Evolutionary conservation across 1,140 invertebrate genomes (phyloP).

Genomic region (Heliothis virescens): DNA sequence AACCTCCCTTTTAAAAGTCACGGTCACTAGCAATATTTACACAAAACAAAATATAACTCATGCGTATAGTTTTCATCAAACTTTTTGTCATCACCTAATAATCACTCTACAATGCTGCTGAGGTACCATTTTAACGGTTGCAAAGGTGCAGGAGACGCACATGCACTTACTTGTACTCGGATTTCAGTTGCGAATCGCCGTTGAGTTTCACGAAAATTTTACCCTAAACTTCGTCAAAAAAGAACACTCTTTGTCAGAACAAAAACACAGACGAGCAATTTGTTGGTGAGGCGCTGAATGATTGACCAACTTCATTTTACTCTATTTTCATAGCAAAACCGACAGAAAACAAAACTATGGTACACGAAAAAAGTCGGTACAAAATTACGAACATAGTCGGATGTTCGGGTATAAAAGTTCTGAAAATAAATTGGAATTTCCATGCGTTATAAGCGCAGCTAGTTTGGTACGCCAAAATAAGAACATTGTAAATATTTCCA

Average conservation of each 20-base stretch:
- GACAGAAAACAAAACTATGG: slow-evolving; percentile 27
- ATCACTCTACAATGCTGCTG: too few relatives aligned
- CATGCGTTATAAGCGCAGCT: neutral
- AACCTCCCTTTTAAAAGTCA: neutral
- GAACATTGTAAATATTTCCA: neutral
- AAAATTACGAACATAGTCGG: slow-evolving; percentile 24
- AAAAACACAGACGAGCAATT: slow-evolving; percentile 33
- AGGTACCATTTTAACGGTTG: too few relatives aligned
- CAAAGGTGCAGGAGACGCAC: too few relatives aligned
- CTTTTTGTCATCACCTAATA: too few relatives aligned
- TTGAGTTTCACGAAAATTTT: too few relatives aligned
- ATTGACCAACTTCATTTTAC: slow-evolving; percentile 42
- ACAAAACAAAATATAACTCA: neutral
- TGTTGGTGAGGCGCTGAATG: slow-evolving; percentile 32
- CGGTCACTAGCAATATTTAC: neutral
- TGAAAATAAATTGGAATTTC: slow-evolving; percentile 31
- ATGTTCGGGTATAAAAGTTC: slow-evolving; percentile 23
- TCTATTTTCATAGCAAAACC: slow-evolving; percentile 27
- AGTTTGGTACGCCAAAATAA: neutral
- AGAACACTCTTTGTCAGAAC: neutral
- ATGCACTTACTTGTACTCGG: too few relatives aligned
- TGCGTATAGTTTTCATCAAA: too few relatives aligned
- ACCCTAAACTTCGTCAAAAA: neutral
- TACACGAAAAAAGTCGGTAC: slow-evolving; percentile 31
- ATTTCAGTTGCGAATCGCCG: neutral